phyloP scores from a whole-genome alignment of 2,888 invertebrate species.

The Sceliomorpha sp. region DNA sequence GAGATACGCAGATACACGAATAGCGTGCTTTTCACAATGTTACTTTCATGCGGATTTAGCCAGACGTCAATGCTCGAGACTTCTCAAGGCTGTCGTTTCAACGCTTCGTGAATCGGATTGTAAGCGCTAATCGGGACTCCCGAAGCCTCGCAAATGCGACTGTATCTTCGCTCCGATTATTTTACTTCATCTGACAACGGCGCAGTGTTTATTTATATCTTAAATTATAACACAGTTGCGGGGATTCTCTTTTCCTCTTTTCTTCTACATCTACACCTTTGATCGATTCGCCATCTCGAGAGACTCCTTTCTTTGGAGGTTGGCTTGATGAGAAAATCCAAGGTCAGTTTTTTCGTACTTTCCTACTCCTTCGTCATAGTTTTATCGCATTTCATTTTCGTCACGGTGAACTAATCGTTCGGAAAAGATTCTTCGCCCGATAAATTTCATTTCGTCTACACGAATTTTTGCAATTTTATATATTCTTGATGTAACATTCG shows the following conservation, averaged over 20 bases:
- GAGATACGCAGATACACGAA: conserved; percentile 1
- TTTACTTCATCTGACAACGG: neutral
- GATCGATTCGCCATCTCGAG: too few species aligned
- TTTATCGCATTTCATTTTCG: too few species aligned
- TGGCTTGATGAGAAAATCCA: too few species aligned
- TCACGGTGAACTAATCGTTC: too few species aligned
- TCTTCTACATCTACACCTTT: conserved; percentile 3
- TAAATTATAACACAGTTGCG: too few species aligned
- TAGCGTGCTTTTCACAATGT: conserved; percentile 8
- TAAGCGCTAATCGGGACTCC: conserved; percentile 25
- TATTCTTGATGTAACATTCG: too few species aligned
- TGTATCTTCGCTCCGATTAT: conserved; percentile 27
- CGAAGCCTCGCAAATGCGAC: conserved; percentile 28
- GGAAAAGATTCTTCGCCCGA: too few species aligned
- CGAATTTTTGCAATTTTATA: too few species aligned
- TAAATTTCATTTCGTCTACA: too few species aligned
- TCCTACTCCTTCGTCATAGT: neutral
- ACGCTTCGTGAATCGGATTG: conserved; percentile 33
- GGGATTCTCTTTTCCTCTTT: neutral
- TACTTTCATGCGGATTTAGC: conserved; percentile 19
- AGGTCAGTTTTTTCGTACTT: neutral
- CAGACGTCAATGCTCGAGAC: conserved; percentile 24
- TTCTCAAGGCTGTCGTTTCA: conserved; percentile 38
- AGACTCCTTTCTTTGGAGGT: too few species aligned
- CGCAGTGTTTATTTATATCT: neutral